A percentile compares a stretch with the other conserved stretches of the same genome.
These are phyloP conservation scores for Phytoseiulus persimilis DNA, from an alignment of 2,888 invertebrate genomes.

Conservation along the genomic window DNA sequence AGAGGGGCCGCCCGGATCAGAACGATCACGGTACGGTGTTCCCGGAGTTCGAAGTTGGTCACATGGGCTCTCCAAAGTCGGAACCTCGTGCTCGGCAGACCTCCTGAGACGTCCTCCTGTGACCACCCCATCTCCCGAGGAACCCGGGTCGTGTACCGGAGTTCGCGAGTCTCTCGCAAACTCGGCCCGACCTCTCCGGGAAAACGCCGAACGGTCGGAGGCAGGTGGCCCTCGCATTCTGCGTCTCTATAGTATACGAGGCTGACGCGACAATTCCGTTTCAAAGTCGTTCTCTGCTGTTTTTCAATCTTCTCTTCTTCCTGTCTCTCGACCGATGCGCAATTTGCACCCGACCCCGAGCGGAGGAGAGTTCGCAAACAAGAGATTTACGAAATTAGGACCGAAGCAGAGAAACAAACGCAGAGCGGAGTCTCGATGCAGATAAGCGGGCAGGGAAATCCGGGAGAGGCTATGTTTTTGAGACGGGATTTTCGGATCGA, in stretches of 20 bases:
- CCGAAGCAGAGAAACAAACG: not conserved
- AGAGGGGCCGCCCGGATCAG: too few relatives aligned
- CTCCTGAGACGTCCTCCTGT: too few relatives aligned
- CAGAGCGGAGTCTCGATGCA: not conserved
- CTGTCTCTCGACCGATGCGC: not conserved
- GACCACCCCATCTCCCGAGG: too few relatives aligned
- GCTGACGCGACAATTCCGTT: not conserved
- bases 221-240: slow-evolving; percentile 5
- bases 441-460: not conserved
- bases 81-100: too few relatives aligned
- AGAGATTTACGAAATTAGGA: slow-evolving; percentile 5
- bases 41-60: too few relatives aligned
- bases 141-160: too few relatives aligned
- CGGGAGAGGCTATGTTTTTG: not conserved
- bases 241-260: not conserved
- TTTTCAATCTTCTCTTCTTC: not conserved
- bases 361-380: not conserved
- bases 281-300: not conserved
- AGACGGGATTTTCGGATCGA: not conserved
- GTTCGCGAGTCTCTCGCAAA: not conserved
- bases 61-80: too few relatives aligned
- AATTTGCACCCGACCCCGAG: not conserved
- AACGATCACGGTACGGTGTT: too few relatives aligned
- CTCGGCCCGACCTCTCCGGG: not conserved
- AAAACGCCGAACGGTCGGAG: not conserved